Base-by-base conservation (phyloP, 2,888 invertebrate species). In the Latrodectus elegans region DNA sequence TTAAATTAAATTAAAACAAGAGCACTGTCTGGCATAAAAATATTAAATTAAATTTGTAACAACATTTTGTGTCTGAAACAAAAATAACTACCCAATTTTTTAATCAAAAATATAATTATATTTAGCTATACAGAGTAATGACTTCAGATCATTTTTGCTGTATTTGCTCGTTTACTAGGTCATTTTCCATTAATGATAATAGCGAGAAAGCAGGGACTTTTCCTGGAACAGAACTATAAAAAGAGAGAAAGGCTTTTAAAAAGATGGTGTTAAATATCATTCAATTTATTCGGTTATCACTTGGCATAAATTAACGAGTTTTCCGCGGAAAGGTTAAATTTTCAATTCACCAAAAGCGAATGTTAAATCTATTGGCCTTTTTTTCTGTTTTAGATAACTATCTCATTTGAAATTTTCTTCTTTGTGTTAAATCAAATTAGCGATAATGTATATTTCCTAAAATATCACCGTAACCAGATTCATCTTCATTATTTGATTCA, bases 281-380 rank as follows among this genome's bases (percentile, higher is more conserved):
- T 80, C 64, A 80, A 72, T 80, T 80, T 80, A 80, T 80, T 80
- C 65, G 73, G 72, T 22, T 80, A 72, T 71, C 79, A 71, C 60
- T 60, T 12, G 60, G 60, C 60, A 60, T n/a, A 60, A 60, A 60
- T 60, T 60, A 60, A 60, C 60, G 60, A 60, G 38, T 38, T 38
- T 38, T 1, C 64, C 53, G 52, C 22, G 64, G 52, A 82, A 82
- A 74, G 82, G 82, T 75, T 82, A 82, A 82, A 82, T 74, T 82
- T 82, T 82, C 82, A 82, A 82, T 82, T 74, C 73, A 17, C 67
- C 52, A 73, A 74, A 82, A 82, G 73, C 81, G 73, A 82, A 82
- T 74, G 52, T 67, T 74, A 68, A 74, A 82, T 68, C 74, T 53
- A 67, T 53, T 74, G 49, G 49, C 12, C 67, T 26, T 68, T 26